Base-by-base conservation (phyloP, 53 echinoderm and acorn worm genomes). In the Temnopleurus reevesii region DNA sequence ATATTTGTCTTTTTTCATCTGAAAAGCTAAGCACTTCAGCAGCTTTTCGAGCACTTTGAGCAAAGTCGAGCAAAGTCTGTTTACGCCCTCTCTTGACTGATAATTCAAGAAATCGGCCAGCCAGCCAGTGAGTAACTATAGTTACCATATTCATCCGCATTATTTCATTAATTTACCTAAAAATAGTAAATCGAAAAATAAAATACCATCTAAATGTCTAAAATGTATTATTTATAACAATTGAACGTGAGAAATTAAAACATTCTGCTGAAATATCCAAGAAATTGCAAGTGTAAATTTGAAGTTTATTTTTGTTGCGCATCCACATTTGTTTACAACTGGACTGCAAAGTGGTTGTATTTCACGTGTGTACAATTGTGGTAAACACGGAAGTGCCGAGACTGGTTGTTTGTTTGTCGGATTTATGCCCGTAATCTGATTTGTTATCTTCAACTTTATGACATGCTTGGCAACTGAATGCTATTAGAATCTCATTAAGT, bases 141-240 rank as follows among this genome's bases (percentile, higher is more conserved):
- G 71, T 71, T 18, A 71, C 71, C 38, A 71, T n/a, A 71, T 71
- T 71, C 71, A 71, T 71, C 71, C 71, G 71, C 71, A 4, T 2
- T 63, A 15, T 9, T 71, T 21, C 2, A 41, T 71, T 38, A 6
- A 36, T 0, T 66, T 2, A 41, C 41, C 21, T n/a, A n/a, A n/a
- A n/a, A n/a, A n/a, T n/a, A n/a, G n/a, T n/a, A n/a, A n/a, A n/a
- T n/a, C n/a, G n/a, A n/a, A n/a, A n/a, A n/a, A n/a, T n/a, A n/a
- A n/a, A n/a, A n/a, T n/a, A n/a, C n/a, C n/a, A n/a, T n/a, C n/a
- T n/a, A n/a, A n/a, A n/a, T n/a, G n/a, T 25, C 1, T 5, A 23
- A 55, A 55, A 13, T 41, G 2, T 36, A 21, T 71, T 43, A 0
- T 8, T 8, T n/a, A n/a, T n/a, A n/a, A 8, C 0, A n/a, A 21